Base-by-base conservation (phyloP, 2,113 vertebrate species). In the Chloropsis hardwickii region DNA sequence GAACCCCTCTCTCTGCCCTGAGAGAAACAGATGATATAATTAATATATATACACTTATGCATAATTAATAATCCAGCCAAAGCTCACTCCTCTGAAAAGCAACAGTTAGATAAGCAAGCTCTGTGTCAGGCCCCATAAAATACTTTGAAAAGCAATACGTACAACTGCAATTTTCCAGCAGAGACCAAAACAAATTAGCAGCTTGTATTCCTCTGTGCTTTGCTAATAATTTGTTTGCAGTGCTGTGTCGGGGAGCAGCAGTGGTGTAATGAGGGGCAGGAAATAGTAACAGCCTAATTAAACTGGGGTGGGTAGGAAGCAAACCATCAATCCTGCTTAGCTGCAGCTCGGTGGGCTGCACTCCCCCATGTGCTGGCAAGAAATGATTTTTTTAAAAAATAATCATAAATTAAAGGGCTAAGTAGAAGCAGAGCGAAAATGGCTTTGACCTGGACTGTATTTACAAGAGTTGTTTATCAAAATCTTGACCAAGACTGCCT, bases 131-230 rank as follows among this genome's bases (percentile, higher is more conserved):
- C 23, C 74, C 72, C 37, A 18, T 21, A 69, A 94, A 25, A 58
- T 1, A 76, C 48, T 92, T 53, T 12, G 37, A 40, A 82, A 86
- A 88, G 51, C 85, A 94, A 65, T 74, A 88, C 19, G 37, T 48
- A 71, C 83, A 48, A 35, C 14, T 91, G 50, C 67, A 74, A 81
- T 74, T 89, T 94, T 96, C 69, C 77, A 95, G 83, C 89, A 48
- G 81, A 95, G 94, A 91, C 83, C 53, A 67, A 85, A 95, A 86
- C 84, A 89, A 94, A 95, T 96, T 64, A 95, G 73, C 73, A 89
- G 86, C 57, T 61, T 27, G 39, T 76, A 62, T 88, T 93, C 88
- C 91, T 81, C 89, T 53, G 93, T 82, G 84, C 78, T 76, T 92
- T 67, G 61, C 64, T 61, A 89, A 86, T 89, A 86, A 95, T 86